Evolutionary conservation across 2,888 invertebrate species (phyloP).

Genomic region (Cantharis lateralis): DNA sequence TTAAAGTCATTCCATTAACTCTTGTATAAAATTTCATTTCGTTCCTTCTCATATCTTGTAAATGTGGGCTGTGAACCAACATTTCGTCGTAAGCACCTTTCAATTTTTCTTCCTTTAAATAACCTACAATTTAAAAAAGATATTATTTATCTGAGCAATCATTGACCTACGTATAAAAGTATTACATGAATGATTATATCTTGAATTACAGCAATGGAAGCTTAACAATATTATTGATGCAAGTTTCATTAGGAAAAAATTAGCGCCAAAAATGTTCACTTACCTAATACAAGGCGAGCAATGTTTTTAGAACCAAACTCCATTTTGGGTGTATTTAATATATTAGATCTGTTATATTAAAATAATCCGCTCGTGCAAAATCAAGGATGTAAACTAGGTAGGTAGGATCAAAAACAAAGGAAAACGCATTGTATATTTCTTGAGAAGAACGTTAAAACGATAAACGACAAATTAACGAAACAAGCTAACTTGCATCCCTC

Average conservation of each 20-base stretch:
- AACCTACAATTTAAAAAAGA: conserved; percentile 44
- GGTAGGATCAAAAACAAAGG: background rate
- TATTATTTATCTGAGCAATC: background rate
- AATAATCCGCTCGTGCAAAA: background rate
- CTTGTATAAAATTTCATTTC: conserved; percentile 42
- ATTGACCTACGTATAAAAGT: background rate
- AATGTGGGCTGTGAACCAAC: conserved; percentile 43
- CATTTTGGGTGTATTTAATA: conserved; percentile 34
- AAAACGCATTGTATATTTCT: background rate
- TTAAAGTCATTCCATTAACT: conserved; percentile 47
- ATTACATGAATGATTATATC: background rate
- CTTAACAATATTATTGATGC: background rate
- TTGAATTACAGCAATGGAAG: background rate
- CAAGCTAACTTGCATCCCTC: background rate
- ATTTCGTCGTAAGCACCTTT: conserved; percentile 46
- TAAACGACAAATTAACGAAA: background rate
- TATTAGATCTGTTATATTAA: background rate
- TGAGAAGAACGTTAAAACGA: background rate
- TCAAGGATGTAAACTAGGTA: background rate
- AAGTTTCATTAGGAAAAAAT: background rate
- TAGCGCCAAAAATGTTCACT: conserved; percentile 20
- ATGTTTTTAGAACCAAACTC: conserved; percentile 43
- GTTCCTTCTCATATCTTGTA: conserved; percentile 38
- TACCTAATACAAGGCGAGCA: conserved; percentile 45
- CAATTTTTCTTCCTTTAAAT: conserved; percentile 49